These are phyloP conservation scores for Vanessa atalanta DNA, from an alignment of 1,140 invertebrate genomes.

Conservation along the genomic window DNA sequence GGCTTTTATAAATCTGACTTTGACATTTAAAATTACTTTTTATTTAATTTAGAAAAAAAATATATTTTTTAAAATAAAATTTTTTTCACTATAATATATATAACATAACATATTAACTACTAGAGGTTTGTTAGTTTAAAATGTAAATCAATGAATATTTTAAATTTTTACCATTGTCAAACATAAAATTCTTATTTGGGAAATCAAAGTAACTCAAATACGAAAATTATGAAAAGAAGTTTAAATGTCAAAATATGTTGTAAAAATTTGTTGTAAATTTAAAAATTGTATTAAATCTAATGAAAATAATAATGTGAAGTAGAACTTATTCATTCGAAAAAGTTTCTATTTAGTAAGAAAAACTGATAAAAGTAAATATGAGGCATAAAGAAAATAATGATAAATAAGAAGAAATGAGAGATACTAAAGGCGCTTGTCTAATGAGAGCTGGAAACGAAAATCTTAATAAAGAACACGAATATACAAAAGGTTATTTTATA, in stretches of 20 bases:
- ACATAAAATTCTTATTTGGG: background rate
- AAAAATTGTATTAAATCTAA: slow-evolving; percentile 15
- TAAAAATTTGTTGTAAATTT: slow-evolving; percentile 11
- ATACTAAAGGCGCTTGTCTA: slow-evolving; percentile 53
- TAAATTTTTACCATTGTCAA: too few species aligned
- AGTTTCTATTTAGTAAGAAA: background rate
- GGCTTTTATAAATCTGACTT: background rate
- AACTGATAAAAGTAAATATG: slow-evolving; percentile 31
- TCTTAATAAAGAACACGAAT: slow-evolving; percentile 33
- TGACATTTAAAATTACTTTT: background rate
- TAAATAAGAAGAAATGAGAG: slow-evolving; percentile 72
- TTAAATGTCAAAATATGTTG: slow-evolving; percentile 15
- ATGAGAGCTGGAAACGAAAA: slow-evolving; percentile 38
- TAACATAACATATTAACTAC: background rate
- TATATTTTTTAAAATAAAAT: too few species aligned
- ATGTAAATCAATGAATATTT: too few species aligned
- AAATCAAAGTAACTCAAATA: background rate
- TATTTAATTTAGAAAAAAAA: background rate
- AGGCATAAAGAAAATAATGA: slow-evolving; percentile 49
- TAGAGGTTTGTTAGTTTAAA: too few species aligned
- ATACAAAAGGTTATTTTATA: slow-evolving; percentile 33
- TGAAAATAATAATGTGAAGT: slow-evolving; percentile 17
- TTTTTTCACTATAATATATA: too few species aligned
- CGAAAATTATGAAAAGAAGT: background rate
- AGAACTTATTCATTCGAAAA: background rate